Conservation (phyloP, 2,113 vertebrate genomes). For the Colossoma macropomum region DNA sequence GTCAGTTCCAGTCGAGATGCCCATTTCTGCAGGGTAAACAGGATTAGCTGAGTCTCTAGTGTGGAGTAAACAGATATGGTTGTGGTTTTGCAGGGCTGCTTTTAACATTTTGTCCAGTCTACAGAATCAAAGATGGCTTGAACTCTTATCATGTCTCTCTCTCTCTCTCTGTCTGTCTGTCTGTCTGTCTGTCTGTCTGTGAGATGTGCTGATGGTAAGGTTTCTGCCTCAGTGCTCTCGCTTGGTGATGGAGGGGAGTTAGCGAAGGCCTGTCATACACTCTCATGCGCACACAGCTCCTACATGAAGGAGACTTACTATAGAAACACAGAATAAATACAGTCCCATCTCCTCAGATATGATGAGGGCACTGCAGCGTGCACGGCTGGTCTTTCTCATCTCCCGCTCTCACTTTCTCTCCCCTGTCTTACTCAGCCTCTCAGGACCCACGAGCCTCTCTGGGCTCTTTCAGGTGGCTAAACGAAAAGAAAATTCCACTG, state of each 20-base stretch:
- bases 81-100: neutral
- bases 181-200: neutral
- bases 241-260: slow-evolving; percentile 9
- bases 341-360: neutral
- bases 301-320: neutral
- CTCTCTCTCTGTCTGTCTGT: neutral
- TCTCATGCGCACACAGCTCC: neutral
- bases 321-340: neutral
- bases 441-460: neutral
- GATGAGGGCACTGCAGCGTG: neutral
- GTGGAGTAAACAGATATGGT: neutral
- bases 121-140: neutral
- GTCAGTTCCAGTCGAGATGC: too few species aligned
- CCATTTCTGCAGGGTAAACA: too few species aligned
- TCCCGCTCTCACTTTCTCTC: neutral
- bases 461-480: neutral
- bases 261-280: neutral
- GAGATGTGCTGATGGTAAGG: neutral
- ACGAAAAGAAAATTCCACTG: slow-evolving; percentile 24
- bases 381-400: neutral
- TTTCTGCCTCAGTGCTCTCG: slow-evolving; percentile 21
- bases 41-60: too few species aligned
- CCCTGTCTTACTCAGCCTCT: slow-evolving; percentile 27
- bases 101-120: neutral
- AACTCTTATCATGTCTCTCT: neutral